Evolutionary conservation across 1,140 invertebrate species (phyloP).

Genomic region (Pectinophora gossypiella): DNA sequence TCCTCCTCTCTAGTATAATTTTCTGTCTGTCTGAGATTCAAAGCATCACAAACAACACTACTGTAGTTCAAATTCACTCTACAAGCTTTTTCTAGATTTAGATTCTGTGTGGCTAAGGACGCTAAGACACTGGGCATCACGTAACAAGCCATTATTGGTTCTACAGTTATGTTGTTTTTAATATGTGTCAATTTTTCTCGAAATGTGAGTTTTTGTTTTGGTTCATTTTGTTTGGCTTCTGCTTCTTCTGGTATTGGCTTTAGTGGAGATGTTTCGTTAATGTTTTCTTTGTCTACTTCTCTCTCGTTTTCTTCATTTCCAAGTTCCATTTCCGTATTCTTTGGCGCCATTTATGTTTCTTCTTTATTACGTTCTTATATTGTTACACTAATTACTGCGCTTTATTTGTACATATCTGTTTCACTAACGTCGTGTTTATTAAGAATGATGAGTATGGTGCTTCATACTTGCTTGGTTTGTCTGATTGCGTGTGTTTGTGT

Average conservation of each 20-base stretch:
- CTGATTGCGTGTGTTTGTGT: background rate
- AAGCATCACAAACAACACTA: conserved; percentile 81
- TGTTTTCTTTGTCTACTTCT: conserved; percentile 2
- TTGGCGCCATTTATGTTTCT: background rate
- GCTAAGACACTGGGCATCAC: conserved; percentile 87
- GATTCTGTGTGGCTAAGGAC: conserved; percentile 85
- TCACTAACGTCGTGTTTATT: background rate
- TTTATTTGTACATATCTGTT: too few relatives aligned
- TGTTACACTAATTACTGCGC: too few relatives aligned
- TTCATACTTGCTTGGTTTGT: too few relatives aligned
- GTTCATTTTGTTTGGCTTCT: conserved; percentile 24
- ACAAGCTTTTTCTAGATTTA: conserved; percentile 91
- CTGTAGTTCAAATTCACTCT: conserved; percentile 84
- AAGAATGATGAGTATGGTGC: background rate
- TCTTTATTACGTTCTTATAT: background rate
- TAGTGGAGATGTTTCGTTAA: conserved; percentile 39
- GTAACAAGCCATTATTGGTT: conserved; percentile 86
- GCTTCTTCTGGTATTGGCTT: conserved; percentile 26
- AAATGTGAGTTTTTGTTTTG: conserved; percentile 45
- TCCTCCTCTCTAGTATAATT: conserved; percentile 83
- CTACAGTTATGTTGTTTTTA: conserved; percentile 83
- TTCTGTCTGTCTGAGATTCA: conserved; percentile 80
- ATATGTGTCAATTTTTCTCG: conserved; percentile 74
- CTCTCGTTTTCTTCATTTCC: background rate
- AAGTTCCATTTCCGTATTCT: background rate